Conservation (phyloP, 1,140 invertebrate genomes). For the Zaprionus ornatus region DNA sequence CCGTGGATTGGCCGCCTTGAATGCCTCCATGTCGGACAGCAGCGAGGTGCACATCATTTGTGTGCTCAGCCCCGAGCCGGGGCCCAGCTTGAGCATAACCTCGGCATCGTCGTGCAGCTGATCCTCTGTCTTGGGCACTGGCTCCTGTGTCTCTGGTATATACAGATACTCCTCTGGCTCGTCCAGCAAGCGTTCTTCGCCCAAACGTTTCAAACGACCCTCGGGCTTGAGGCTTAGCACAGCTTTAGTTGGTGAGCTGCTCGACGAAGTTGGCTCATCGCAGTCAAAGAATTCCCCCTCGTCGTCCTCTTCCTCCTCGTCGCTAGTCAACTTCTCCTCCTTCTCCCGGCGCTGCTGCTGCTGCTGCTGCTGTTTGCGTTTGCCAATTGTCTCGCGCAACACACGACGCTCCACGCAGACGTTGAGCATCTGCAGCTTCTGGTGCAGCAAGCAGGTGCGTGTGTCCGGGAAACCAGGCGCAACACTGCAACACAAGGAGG, state of each 20-base stretch:
- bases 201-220: conserved; percentile 89
- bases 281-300: conserved; percentile 96
- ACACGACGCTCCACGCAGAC: conserved; percentile 94
- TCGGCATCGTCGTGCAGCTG: conserved; percentile 97
- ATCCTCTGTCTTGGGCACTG: conserved; percentile 98
- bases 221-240: conserved; percentile 87
- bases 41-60: conserved; percentile 97
- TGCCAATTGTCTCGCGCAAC: conserved; percentile 85
- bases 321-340: conserved; percentile 31
- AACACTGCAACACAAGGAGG: conserved; percentile 87
- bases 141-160: conserved; percentile 96
- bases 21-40: conserved; percentile 98
- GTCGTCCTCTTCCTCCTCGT: conserved; percentile 88
- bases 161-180: conserved; percentile 89
- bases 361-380: conserved; percentile 43
- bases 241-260: conserved; percentile 85
- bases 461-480: conserved; percentile 91
- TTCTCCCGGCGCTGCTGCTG: conserved; percentile 19
- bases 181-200: conserved; percentile 87
- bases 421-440: conserved; percentile 98
- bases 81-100: conserved; percentile 93
- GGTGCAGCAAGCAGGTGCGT: conserved; percentile 95
- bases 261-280: conserved; percentile 84
- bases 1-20: conserved; percentile 98
- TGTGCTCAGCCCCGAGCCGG: conserved; percentile 92